Evolutionary conservation across 2,797 vertebrate genomes (phyloP).

Genomic region (Sebastes itinus): DNA sequence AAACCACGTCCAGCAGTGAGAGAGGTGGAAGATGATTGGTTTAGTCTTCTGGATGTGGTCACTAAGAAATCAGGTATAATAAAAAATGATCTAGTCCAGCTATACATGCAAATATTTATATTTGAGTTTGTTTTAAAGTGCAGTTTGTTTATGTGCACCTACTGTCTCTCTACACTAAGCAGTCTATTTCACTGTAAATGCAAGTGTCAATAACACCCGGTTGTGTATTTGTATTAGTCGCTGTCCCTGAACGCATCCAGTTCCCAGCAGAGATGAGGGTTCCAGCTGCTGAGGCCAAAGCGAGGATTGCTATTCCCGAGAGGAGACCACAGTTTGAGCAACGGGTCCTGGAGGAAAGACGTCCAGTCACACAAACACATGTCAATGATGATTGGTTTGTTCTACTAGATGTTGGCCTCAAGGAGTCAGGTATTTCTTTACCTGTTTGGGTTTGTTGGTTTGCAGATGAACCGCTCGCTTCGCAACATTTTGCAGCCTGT

Average conservation of each 20-base stretch:
- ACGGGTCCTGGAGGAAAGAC: conserved; percentile 67
- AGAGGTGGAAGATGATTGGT: conserved; percentile 72
- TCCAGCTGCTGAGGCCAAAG: conserved; percentile 30
- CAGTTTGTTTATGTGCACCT: background rate
- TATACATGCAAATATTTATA: background rate
- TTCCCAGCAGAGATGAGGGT: conserved; percentile 34
- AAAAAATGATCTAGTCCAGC: background rate
- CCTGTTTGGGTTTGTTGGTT: conserved; percentile 5
- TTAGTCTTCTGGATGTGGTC: conserved; percentile 56
- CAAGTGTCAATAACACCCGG: conserved; percentile 23
- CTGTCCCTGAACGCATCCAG: conserved; percentile 30
- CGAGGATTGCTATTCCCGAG: conserved; percentile 33
- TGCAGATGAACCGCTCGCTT: conserved; percentile 16
- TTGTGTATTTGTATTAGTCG: conserved; percentile 60
- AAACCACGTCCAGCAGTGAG: conserved; percentile 26
- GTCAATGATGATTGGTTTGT: conserved; percentile 81
- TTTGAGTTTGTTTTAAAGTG: background rate
- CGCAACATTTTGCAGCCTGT: conserved; percentile 44
- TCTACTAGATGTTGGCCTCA: conserved; percentile 68
- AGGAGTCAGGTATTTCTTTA: conserved; percentile 70
- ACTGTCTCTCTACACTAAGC: background rate
- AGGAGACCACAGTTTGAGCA: conserved; percentile 59
- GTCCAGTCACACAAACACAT: conserved; percentile 33
- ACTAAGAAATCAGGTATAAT: conserved; percentile 70
- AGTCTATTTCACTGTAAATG: background rate